Conservation (phyloP, 1,140 invertebrate species). For the Macrobrachium nipponense region DNA sequence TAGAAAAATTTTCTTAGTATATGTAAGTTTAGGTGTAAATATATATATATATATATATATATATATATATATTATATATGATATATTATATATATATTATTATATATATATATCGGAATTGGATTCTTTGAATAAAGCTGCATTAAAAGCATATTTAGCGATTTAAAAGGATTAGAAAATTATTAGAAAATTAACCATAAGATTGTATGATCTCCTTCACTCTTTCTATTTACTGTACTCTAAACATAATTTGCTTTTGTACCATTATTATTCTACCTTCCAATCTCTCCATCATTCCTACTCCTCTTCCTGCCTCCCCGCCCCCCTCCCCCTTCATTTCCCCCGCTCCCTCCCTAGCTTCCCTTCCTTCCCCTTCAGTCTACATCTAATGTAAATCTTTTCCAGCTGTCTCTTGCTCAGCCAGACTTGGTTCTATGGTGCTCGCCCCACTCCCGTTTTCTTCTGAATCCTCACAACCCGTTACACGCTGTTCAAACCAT, state of each 20-base stretch:
- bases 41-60: not conserved
- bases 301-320: slow-evolving; percentile 18
- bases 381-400: too few relatives aligned
- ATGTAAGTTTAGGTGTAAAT: not conserved
- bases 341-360: not conserved
- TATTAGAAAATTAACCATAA: not conserved
- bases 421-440: too few relatives aligned
- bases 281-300: slow-evolving; percentile 15
- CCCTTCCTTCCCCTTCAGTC: too few relatives aligned
- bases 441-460: too few relatives aligned
- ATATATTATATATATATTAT: slow-evolving; percentile 37
- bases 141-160: not conserved
- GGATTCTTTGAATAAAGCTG: not conserved
- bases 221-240: not conserved
- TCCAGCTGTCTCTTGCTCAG: too few relatives aligned
- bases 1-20: too few relatives aligned
- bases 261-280: not conserved
- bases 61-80: slow-evolving; percentile 35
- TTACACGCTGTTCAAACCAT: too few relatives aligned
- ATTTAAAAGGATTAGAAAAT: not conserved
- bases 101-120: slow-evolving; percentile 40
- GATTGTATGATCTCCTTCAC: not conserved
- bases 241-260: not conserved
- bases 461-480: too few relatives aligned
- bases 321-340: slow-evolving; percentile 9